Conservation (phyloP, 1,140 invertebrate genomes). For the Meloidogyne chitwoodi region DNA sequence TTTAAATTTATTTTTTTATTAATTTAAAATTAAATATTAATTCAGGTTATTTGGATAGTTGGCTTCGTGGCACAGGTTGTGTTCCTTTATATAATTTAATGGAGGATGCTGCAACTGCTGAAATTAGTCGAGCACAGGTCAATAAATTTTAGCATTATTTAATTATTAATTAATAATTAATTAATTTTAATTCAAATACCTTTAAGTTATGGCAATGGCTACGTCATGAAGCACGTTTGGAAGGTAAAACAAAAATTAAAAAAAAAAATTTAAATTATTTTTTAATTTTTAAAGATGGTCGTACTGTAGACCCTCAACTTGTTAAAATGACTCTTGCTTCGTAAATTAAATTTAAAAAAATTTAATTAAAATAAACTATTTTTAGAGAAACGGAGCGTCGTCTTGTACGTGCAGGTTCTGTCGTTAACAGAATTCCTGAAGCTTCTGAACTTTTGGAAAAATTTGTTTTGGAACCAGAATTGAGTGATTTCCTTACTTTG, state of each 20-base stretch:
- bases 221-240: conserved; percentile 64
- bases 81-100: conserved; percentile 69
- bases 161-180: too few species aligned
- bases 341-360: conserved; percentile 34
- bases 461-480: conserved; percentile 50
- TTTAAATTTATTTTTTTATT: too few species aligned
- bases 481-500: conserved; percentile 56
- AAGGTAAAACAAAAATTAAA: conserved; percentile 37
- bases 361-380: neutral
- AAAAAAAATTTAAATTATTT: conserved; percentile 10
- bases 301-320: conserved; percentile 47
- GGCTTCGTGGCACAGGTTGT: conserved; percentile 69
- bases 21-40: conserved; percentile 39
- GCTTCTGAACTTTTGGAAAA: conserved; percentile 58
- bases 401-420: conserved; percentile 55
- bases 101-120: conserved; percentile 73
- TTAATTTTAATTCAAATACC: too few species aligned
- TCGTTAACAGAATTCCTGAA: conserved; percentile 57
- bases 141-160: too few species aligned
- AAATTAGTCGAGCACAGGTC: conserved; percentile 69
- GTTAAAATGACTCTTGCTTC: conserved; percentile 59
- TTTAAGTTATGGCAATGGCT: conserved; percentile 71
- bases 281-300: conserved; percentile 45
- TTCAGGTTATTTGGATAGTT: conserved; percentile 68
- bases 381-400: conserved; percentile 37